Percentiles rank a stretch among this genome's conserved stretches.
Conservation (phyloP, 64 coral and sea anemone species). For the Montipora efflorescens region DNA sequence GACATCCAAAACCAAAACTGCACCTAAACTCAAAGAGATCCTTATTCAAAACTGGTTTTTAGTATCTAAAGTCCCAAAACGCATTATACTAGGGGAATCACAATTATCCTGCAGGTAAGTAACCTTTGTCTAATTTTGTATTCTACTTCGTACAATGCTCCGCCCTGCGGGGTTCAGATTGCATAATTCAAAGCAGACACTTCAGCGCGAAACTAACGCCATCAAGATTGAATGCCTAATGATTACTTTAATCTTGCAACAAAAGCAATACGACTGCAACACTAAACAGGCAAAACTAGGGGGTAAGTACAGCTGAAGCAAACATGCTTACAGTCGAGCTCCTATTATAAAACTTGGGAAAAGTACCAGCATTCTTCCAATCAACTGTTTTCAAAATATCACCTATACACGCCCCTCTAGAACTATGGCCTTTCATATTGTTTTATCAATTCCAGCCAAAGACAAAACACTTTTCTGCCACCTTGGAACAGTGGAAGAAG, state of each 20-base stretch:
- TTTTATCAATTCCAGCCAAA: not conserved
- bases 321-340: not conserved
- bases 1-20: too few species aligned
- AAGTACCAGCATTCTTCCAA: not conserved
- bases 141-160: not conserved
- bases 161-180: not conserved
- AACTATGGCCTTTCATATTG: not conserved
- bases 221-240: not conserved
- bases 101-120: too few species aligned
- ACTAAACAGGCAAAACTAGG: not conserved
- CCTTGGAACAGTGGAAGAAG: not conserved
- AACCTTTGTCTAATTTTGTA: not conserved
- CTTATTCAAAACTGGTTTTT: too few species aligned
- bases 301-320: not conserved
- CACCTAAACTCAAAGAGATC: too few species aligned
- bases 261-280: too few species aligned
- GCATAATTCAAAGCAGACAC: slow-evolving; percentile 2
- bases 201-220: not conserved
- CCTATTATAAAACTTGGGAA: not conserved
- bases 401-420: slow-evolving; percentile 20
- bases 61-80: too few species aligned
- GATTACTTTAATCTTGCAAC: too few species aligned
- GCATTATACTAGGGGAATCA: too few species aligned
- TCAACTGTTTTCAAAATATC: not conserved
- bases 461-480: not conserved